phyloP scores from a whole-genome alignment of 2,888 invertebrate genomes.

The Buathra laborator region DNA sequence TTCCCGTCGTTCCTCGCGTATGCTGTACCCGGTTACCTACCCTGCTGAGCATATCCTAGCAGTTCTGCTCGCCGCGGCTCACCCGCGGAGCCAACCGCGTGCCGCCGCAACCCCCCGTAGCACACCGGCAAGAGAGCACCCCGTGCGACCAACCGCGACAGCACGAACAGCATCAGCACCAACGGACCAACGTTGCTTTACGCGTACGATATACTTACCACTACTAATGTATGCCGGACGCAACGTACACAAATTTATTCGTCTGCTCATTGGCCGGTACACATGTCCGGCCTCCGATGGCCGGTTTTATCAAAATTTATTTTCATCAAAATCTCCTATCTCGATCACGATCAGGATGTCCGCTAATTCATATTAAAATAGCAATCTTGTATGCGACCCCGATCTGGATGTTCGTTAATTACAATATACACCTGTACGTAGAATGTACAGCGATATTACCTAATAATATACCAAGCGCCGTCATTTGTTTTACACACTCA shows the following conservation, averaged over 20 bases:
- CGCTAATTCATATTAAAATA: no score
- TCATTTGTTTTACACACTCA: no score
- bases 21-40: constrained; percentile 76
- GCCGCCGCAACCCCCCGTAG: constrained; percentile 67
- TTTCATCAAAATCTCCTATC: no score
- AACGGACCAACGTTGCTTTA: background rate
- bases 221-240: background rate
- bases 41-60: constrained; percentile 68
- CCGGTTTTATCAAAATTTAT: no score
- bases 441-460: no score
- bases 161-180: constrained; percentile 23
- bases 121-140: constrained; percentile 5
- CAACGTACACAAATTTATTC: background rate
- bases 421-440: no score
- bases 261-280: background rate
- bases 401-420: no score
- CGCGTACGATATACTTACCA: background rate
- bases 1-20: constrained; percentile 68
- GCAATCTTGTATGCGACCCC: no score
- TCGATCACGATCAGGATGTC: no score
- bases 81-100: constrained; percentile 65
- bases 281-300: background rate
- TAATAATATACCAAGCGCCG: no score
- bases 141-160: constrained; percentile 23
- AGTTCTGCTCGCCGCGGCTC: constrained; percentile 70